Evolutionary conservation across 2,888 invertebrate species (phyloP).

Genomic region (Tachina lurida): DNA sequence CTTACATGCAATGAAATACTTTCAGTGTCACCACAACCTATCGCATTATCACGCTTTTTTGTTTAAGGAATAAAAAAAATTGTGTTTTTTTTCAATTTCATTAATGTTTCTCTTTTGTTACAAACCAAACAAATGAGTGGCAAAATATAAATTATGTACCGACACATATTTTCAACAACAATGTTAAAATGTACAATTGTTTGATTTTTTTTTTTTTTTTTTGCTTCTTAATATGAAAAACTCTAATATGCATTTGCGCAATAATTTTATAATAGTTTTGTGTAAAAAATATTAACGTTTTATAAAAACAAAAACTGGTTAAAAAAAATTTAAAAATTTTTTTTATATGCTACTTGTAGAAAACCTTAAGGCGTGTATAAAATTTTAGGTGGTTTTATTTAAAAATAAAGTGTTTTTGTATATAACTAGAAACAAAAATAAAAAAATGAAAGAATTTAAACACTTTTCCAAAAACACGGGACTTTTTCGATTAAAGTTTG

Average conservation of each 20-base stretch:
- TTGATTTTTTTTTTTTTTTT: conserved; percentile 7
- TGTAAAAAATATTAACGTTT: conserved; percentile 17
- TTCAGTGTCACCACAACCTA: conserved; percentile 55
- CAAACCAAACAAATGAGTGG: conserved; percentile 53
- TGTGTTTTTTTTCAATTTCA: conserved; percentile 43
- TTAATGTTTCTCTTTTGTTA: conserved; percentile 27
- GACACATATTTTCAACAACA: conserved; percentile 34
- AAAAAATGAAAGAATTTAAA: conserved; percentile 34
- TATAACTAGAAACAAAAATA: not conserved
- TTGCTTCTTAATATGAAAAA: conserved; percentile 15
- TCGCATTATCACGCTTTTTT: conserved; percentile 68
- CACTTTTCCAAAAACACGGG: conserved; percentile 3
- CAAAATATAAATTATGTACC: conserved; percentile 4
- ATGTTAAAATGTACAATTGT: conserved; percentile 29
- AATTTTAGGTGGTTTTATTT: conserved; percentile 7
- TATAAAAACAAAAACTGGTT: conserved; percentile 23
- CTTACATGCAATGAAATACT: conserved; percentile 4
- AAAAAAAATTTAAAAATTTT: conserved; percentile 25
- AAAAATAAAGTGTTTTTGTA: not conserved
- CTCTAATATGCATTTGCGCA: conserved; percentile 21
- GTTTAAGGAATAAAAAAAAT: conserved; percentile 54
- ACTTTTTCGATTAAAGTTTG: conserved; percentile 62
- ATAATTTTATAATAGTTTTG: conserved; percentile 44
- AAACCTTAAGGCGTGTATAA: conserved; percentile 53
- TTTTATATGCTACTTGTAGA: conserved; percentile 36